Evolutionary conservation across 35 echinoderm and acorn worm species (phyloP).

Genomic region (Heliocidaris erythrogramma): DNA sequence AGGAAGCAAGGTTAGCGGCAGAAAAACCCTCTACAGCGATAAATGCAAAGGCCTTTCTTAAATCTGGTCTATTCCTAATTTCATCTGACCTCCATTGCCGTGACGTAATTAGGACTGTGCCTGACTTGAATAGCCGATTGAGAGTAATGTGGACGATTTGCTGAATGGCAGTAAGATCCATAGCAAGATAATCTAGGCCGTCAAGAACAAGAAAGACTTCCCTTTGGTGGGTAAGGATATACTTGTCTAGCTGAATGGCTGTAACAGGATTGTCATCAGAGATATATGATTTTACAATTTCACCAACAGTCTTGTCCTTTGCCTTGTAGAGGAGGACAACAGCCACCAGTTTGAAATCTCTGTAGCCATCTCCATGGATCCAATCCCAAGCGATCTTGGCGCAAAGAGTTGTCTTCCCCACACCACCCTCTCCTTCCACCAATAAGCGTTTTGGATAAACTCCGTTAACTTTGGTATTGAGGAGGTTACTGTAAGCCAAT

Average conservation of each 20-base stretch:
- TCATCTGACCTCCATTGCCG: neutral
- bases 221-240: neutral
- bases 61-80: neutral
- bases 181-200: no score
- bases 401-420: constrained; percentile 38
- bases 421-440: constrained; percentile 24
- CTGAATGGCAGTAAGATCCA: no score
- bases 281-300: neutral
- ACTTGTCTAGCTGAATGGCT: neutral
- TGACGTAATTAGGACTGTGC: neutral
- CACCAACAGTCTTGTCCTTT: neutral
- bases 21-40: neutral
- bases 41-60: neutral
- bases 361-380: neutral
- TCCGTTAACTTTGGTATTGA: no score
- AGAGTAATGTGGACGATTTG: no score
- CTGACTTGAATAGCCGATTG: no score
- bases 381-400: constrained; percentile 26
- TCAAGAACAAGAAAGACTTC: neutral
- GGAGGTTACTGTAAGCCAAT: no score
- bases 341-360: neutral
- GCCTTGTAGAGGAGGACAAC: neutral
- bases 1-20: neutral
- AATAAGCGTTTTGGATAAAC: neutral
- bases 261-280: neutral